Base-by-base conservation (phyloP, 2,797 vertebrate genomes). In the Diplodus sargus region DNA sequence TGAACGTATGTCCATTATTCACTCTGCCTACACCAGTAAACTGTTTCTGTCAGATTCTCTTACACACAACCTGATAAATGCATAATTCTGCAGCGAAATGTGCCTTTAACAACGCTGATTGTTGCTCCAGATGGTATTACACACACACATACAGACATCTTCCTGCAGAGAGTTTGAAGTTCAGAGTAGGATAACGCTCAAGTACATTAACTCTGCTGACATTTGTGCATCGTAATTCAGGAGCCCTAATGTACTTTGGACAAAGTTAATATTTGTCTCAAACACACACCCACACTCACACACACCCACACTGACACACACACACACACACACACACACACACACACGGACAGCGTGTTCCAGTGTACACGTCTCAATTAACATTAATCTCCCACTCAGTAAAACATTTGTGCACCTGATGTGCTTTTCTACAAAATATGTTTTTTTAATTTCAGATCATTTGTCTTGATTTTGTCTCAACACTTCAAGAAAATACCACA, bases 261-360 rank as follows among this genome's bases (percentile, higher is more conserved):
- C 92, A 82, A 88, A 89, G 90, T 86, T 88, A 93, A 93, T 93
- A 90, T 92, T 92, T 91, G 78, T 83, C 63, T 84, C 84, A 87
- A 83, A 90, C 86, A 83, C 82, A 79, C 87, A 71, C 77, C 43
- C 67, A 34, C 75, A n/a, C 85, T 7, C 43, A 28, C n/a, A 48
- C 58, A 25, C 58, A 48, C 53, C 74, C 34, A 16, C 42, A 28
- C 18, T 14, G 65, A 42, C 28, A 51, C n/a, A 90, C 85, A 81
- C 80, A 74, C 85, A 72, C 76, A 25, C 86, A 83, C 82, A 79
- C 87, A 71, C 77, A 34, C 67, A 34, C 75, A 63, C 51, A 58
- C 52, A 39, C 45, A 48, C 56, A 71, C 45, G 49, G 2, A 79
- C 83, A 74, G 30, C n/a, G 16, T 6, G 87, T 72, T 81, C 76